A percentile compares a stretch with the other conserved stretches of the same genome.
Evolutionary conservation across 37 sponge, comb jelly and placozoan species (phyloP).

Genomic region (Spongilla lacustris): DNA sequence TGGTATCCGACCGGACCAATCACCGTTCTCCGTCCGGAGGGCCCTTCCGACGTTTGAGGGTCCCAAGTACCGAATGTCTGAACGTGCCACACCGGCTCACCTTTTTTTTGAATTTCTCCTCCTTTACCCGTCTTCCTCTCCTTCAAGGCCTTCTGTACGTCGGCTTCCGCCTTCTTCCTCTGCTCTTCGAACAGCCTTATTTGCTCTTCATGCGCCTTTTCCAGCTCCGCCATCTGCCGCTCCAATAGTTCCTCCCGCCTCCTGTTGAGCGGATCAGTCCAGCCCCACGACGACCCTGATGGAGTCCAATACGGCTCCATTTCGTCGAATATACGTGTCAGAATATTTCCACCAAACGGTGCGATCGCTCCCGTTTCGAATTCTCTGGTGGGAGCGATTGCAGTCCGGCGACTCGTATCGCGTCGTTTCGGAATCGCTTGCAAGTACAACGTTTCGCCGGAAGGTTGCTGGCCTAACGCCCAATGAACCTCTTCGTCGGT

Average conservation of each 20-base stretch:
- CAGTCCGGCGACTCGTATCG: too few relatives aligned
- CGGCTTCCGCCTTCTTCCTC: background rate
- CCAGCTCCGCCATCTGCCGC: too few relatives aligned
- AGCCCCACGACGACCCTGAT: too few relatives aligned
- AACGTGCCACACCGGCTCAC: constrained; percentile 10
- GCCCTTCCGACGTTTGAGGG: constrained; percentile 5
- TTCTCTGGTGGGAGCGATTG: too few relatives aligned
- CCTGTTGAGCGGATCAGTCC: too few relatives aligned
- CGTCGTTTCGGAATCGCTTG: too few relatives aligned
- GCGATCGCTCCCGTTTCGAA: background rate
- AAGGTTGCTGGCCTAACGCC: too few relatives aligned
- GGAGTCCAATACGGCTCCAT: constrained; percentile 21
- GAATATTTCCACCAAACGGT: background rate
- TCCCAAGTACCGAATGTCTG: constrained; percentile 20
- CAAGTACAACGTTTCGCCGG: too few relatives aligned
- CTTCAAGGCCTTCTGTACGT: background rate
- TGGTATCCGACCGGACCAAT: constrained; percentile 39
- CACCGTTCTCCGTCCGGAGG: constrained; percentile 17
- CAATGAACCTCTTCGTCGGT: too few relatives aligned
- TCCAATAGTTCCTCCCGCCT: background rate
- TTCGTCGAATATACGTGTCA: background rate
- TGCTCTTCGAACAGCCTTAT: constrained; percentile 7
- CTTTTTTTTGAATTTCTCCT: background rate
- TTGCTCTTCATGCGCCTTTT: background rate
- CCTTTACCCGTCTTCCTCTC: background rate